Conservation (phyloP, 2,797 vertebrate genomes). For the Scarus forsteni region DNA sequence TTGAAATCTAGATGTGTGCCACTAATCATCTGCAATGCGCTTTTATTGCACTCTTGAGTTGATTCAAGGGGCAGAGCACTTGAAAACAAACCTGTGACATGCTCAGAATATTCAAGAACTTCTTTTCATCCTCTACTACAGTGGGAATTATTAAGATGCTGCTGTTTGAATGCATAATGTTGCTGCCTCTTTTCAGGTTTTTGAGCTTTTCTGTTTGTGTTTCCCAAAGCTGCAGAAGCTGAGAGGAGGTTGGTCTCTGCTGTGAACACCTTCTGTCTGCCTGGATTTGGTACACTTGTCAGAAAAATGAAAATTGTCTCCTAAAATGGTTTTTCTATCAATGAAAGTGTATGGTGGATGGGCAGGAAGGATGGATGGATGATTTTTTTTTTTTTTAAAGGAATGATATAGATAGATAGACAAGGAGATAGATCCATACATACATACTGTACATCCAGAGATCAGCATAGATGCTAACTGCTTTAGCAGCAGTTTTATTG, state of each 20-base stretch:
- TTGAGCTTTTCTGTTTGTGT: background rate
- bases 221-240: background rate
- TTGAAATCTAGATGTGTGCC: slow-evolving; percentile 61
- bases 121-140: background rate
- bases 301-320: too few relatives aligned
- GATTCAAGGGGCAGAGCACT: slow-evolving; percentile 11
- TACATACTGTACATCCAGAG: too few relatives aligned
- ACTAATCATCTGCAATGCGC: slow-evolving; percentile 43
- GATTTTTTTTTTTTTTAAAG: too few relatives aligned
- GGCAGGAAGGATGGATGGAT: too few relatives aligned
- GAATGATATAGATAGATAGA: too few relatives aligned
- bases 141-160: background rate
- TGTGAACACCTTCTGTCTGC: background rate
- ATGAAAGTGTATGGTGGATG: too few relatives aligned
- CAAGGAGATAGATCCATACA: too few relatives aligned
- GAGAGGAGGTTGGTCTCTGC: background rate
- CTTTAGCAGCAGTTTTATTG: too few relatives aligned
- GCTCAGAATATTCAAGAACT: slow-evolving; percentile 24
- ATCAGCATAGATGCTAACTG: too few relatives aligned
- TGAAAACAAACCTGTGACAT: slow-evolving; percentile 19
- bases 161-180: slow-evolving; percentile 3
- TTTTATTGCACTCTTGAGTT: slow-evolving; percentile 14
- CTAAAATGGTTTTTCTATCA: too few relatives aligned
- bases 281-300: too few relatives aligned
- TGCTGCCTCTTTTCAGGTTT: background rate